A percentile compares a stretch with the other conserved stretches of the same genome.
Conservation (phyloP, 2,113 vertebrate species). For the Cryptomyrus ogoouensis region DNA sequence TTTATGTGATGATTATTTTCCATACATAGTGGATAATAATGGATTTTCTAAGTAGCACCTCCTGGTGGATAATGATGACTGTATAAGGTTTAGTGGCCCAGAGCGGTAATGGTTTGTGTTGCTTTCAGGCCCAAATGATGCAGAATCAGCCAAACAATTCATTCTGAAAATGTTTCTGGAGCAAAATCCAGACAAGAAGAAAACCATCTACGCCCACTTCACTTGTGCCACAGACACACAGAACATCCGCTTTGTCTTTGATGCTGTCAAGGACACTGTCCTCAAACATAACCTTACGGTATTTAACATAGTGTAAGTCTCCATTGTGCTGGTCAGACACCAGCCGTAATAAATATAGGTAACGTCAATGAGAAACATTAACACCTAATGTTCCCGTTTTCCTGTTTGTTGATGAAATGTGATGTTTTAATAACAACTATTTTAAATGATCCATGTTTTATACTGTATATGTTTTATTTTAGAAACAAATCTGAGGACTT, state of each 20-base stretch:
- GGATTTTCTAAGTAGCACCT: neutral
- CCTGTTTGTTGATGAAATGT: neutral
- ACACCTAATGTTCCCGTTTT: neutral
- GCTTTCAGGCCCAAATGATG: slow-evolving; percentile 62
- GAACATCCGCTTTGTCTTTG: slow-evolving; percentile 73
- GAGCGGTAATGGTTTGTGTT: neutral
- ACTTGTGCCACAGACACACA: slow-evolving; percentile 81
- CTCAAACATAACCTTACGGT: slow-evolving; percentile 60
- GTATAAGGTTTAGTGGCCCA: neutral
- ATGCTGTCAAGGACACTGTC: slow-evolving; percentile 69
- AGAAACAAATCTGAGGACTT: neutral
- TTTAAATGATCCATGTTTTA: neutral
- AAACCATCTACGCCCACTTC: slow-evolving; percentile 70
- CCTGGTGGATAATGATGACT: neutral
- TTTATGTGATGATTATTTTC: neutral
- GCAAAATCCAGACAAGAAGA: slow-evolving; percentile 58
- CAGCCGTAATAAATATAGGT: neutral
- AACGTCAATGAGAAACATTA: neutral
- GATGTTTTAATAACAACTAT: neutral
- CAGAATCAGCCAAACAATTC: slow-evolving; percentile 64
- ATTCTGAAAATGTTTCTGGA: slow-evolving; percentile 69
- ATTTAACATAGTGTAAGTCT: slow-evolving; percentile 56
- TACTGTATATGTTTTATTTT: neutral
- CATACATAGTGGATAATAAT: neutral
- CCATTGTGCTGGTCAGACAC: neutral